Conservation (phyloP, 2,888 invertebrate genomes). For the Clusia tigrina region DNA sequence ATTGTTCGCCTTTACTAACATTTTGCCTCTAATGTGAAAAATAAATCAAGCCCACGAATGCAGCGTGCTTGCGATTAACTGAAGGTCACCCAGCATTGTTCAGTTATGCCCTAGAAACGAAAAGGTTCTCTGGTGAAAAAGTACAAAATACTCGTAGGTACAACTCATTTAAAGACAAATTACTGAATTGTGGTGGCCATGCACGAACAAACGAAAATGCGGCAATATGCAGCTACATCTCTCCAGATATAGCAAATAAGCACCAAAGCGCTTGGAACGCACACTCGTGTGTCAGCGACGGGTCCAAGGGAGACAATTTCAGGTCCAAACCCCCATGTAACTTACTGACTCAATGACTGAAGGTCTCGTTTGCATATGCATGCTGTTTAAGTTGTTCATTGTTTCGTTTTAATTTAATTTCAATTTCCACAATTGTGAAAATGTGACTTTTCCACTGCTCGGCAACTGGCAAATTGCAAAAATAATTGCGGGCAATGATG, state of each 20-base stretch:
- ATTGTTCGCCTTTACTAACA: too few relatives aligned
- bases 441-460: constrained; percentile 24
- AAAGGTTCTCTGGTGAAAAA: too few relatives aligned
- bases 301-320: too few relatives aligned
- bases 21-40: too few relatives aligned
- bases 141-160: too few relatives aligned
- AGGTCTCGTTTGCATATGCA: not conserved
- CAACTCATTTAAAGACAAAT: not conserved
- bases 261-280: not conserved
- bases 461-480: constrained; percentile 39
- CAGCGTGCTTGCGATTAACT: not conserved
- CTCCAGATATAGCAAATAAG: not conserved
- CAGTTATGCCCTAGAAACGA: too few relatives aligned
- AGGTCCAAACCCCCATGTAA: too few relatives aligned
- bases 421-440: constrained; percentile 28
- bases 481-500: constrained; percentile 49
- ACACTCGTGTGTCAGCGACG: not conserved
- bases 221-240: not conserved
- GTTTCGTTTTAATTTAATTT: constrained; percentile 27
- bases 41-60: too few relatives aligned
- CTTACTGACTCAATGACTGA: too few relatives aligned
- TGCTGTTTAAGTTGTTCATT: constrained; percentile 22
- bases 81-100: not conserved
- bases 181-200: not conserved
- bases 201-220: constrained; percentile 8